A percentile compares a stretch with the other conserved stretches of the same genome.
phyloP scores from a whole-genome alignment of 2,797 vertebrate species.

The Uromys caudimaculatus region DNA sequence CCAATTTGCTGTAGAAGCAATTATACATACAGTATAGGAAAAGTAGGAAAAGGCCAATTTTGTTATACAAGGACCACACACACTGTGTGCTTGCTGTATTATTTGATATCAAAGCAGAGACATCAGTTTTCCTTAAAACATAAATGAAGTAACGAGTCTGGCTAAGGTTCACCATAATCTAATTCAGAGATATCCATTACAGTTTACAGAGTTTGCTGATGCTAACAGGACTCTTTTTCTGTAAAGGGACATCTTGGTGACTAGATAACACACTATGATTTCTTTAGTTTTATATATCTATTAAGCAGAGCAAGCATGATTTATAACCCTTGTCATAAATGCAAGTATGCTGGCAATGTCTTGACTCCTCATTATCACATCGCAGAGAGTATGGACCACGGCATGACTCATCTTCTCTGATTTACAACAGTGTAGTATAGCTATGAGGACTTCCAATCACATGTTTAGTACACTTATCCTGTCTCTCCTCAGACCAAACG shows the following conservation, averaged over 20 bases:
- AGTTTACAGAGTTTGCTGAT: constrained; percentile 55
- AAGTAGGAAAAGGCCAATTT: constrained; percentile 71
- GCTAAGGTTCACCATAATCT: constrained; percentile 48
- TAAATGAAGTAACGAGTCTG: constrained; percentile 69
- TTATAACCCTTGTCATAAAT: background rate
- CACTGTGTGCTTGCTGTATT: constrained; percentile 75
- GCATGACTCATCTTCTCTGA: background rate
- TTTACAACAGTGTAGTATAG: constrained; percentile 20
- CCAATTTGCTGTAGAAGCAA: constrained; percentile 75
- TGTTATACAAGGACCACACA: constrained; percentile 78
- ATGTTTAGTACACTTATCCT: background rate
- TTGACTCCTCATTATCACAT: background rate
- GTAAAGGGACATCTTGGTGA: background rate
- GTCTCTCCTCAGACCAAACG: constrained; percentile 10
- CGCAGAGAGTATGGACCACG: background rate
- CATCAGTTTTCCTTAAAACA: constrained; percentile 73
- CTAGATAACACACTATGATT: background rate
- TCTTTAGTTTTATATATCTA: constrained; percentile 4
- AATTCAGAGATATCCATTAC: constrained; percentile 66
- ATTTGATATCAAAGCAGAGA: constrained; percentile 81
- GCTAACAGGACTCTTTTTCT: constrained; percentile 31
- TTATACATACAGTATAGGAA: constrained; percentile 66
- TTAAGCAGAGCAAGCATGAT: background rate
- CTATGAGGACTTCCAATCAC: background rate
- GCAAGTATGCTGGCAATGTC: background rate